A percentile compares a stretch with the other conserved stretches of the same genome.
These are phyloP conservation scores for Gymnarchus niloticus DNA, from an alignment of 2,113 vertebrate genomes.

Conservation along the genomic window DNA sequence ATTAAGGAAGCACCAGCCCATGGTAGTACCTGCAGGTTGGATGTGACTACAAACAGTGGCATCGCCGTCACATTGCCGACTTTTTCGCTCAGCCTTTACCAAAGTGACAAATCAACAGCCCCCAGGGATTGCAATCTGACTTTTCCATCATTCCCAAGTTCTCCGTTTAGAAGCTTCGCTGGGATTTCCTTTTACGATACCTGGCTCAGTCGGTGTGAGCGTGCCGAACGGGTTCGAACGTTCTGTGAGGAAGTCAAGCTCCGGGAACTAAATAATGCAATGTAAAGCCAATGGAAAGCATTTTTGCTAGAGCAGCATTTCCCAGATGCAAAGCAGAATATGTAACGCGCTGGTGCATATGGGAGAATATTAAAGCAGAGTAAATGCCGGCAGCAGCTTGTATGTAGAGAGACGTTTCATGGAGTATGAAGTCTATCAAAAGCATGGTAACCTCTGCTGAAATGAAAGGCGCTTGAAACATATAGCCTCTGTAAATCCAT, in stretches of 20 bases:
- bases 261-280: slow-evolving; percentile 9
- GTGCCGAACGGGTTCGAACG: not conserved
- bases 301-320: not conserved
- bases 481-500: not conserved
- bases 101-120: not conserved
- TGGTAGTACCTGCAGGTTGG: too few relatives aligned
- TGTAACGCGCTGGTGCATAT: not conserved
- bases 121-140: not conserved
- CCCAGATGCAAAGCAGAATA: not conserved
- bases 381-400: not conserved
- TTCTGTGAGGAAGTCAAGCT: not conserved
- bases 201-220: not conserved
- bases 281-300: not conserved
- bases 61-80: too few relatives aligned
- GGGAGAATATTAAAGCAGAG: not conserved
- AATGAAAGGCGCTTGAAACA: not conserved
- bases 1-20: not conserved
- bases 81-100: too few relatives aligned
- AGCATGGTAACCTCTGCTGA: not conserved
- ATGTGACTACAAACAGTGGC: too few relatives aligned
- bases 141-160: not conserved
- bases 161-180: too few relatives aligned
- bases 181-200: too few relatives aligned
- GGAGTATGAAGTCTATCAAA: not conserved
- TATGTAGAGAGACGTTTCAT: not conserved